Percentiles rank a stretch among this genome's conserved stretches.
Conservation (phyloP, 1,140 invertebrate species). For the Drosophila pseudoananassae region DNA sequence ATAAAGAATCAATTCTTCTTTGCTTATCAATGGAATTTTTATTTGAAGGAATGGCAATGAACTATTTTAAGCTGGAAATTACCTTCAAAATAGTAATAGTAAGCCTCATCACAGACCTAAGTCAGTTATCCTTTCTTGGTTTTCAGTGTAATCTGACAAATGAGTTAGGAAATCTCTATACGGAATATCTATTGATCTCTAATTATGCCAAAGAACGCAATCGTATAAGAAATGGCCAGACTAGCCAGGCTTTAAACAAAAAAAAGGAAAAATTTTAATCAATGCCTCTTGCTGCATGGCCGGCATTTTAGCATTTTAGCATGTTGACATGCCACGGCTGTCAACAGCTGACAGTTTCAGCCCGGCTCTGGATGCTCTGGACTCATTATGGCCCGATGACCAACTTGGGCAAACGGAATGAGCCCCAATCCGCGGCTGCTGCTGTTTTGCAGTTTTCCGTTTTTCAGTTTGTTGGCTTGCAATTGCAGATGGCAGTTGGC, state of each 20-base stretch:
- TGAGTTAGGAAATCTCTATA: conserved; percentile 42
- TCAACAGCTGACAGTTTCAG: conserved; percentile 71
- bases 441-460: conserved; percentile 26
- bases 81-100: too few species aligned
- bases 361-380: conserved; percentile 29
- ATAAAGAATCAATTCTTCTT: too few species aligned
- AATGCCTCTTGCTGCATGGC: conserved; percentile 67
- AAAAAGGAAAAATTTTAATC: conserved; percentile 70
- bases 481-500: conserved; percentile 21
- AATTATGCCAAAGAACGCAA: conserved; percentile 43
- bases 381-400: conserved; percentile 80
- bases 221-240: conserved; percentile 26
- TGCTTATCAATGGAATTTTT: too few species aligned
- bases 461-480: conserved; percentile 16
- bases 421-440: conserved; percentile 71
- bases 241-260: not conserved
- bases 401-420: conserved; percentile 81
- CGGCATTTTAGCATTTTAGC: conserved; percentile 76
- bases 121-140: too few species aligned
- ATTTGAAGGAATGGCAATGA: not conserved
- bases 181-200: conserved; percentile 51
- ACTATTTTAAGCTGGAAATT: not conserved
- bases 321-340: conserved; percentile 81
- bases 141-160: conserved; percentile 28
- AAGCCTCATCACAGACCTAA: too few species aligned